Evolutionary conservation across 2,888 invertebrate species (phyloP).

Genomic region (Leucophora obtusa): DNA sequence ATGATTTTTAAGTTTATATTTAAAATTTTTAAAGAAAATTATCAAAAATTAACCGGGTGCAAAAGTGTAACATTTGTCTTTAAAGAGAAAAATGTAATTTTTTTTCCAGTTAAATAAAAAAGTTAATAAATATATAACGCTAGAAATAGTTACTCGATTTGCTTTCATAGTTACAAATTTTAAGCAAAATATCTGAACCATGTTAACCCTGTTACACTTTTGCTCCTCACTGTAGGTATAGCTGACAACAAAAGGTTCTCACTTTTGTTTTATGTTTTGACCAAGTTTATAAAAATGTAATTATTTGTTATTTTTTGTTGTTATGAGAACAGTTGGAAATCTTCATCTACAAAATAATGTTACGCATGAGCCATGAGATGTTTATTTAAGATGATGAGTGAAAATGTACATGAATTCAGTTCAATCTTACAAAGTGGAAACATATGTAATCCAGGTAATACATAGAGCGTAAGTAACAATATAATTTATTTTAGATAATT

Average conservation of each 20-base stretch:
- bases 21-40: too few species aligned
- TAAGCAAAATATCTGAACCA: too few species aligned
- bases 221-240: too few species aligned
- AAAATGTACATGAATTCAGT: slow-evolving; percentile 6
- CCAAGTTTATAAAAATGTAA: background rate
- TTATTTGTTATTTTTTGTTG: background rate
- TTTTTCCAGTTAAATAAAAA: too few species aligned
- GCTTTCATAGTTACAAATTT: too few species aligned
- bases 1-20: too few species aligned
- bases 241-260: background rate
- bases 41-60: too few species aligned
- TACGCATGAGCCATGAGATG: slow-evolving; percentile 10
- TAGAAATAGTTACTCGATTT: too few species aligned
- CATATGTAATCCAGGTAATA: background rate
- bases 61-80: too few species aligned
- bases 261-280: background rate
- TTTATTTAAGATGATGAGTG: background rate
- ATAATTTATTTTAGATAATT: background rate
- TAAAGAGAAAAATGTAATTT: too few species aligned
- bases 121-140: too few species aligned
- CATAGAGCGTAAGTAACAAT: background rate
- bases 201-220: too few species aligned
- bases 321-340: background rate
- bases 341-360: slow-evolving; percentile 1
- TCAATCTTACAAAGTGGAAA: background rate